Base-by-base conservation (phyloP, 2,888 invertebrate species). In the Biston betularia region DNA sequence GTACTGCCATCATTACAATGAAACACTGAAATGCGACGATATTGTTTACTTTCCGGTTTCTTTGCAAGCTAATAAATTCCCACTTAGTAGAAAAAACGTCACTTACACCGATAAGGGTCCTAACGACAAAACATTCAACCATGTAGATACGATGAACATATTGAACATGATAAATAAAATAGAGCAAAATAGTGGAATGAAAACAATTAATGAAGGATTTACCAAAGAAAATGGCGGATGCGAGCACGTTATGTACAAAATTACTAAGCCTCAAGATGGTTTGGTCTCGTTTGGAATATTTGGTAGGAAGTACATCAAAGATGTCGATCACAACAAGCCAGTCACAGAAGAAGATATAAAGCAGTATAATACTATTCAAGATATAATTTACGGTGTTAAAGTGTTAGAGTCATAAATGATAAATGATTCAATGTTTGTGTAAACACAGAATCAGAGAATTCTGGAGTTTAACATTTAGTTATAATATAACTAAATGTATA, bases 21-120 rank as follows among this genome's bases (percentile, higher is more conserved):
- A 63, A 0, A 85, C 87, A 0, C 78, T 92, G 0, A 74, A 85
- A 24, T 89, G 92, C 56, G 85, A 90, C 24, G 87, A 92, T 50
- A 81, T 88, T 0, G 81, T 89, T 0, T 95, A 95, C 72, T 94
- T 86, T 69, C 95, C 95, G 0, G 83, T 90, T 38, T 94, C 95
- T 0, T 70, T 95, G 1, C 83, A 88, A 63, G 88, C 89, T 44
- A 91, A 87, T 34, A 93, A 95, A 56, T 89, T 91, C 42, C 95
- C 95, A 0, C 76, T 95, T 0, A 82, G 82, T 8, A 80, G 87
- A 0, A 69, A 74, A 8, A 89, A 92, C 60, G 88, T 83, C 35
- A 86, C 88, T 0, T 75, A 55, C 38, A 57, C 52, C 5, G 73
- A 73, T n/a, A 33, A 6, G 24, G 48, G 33, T 12, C 65, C 58